Base-by-base conservation (phyloP, 2,888 invertebrate species). In the Mesodorylaimus sp. region DNA sequence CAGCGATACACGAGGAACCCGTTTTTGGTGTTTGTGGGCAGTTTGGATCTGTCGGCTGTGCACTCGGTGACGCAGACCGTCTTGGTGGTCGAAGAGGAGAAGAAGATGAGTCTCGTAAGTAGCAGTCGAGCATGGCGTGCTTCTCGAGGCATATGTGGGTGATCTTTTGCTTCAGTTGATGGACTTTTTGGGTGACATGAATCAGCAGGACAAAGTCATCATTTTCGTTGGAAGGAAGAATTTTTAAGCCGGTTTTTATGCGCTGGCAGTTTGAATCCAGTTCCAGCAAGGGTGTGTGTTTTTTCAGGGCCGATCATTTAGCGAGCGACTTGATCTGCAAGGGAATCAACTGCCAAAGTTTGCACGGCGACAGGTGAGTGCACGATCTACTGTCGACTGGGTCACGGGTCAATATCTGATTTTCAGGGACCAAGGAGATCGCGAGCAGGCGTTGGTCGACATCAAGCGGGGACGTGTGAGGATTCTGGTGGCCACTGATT, bases 401-500 rank as follows among this genome's bases (percentile, higher is more conserved):
- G 16, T 32, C 16, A 32, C 32, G 32, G 10, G 10, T 32, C 16
- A 13, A 10, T 13, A 32, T 32, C 32, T 13, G 13, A 36, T 29
- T 45, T 37, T 66, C 19, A 43, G 87, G 47, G 88, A 87, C 24
- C 87, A 81, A 61, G 58, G 59, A 52, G 75, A 75, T 55, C 60
- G 75, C 28, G 75, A 75, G 55, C 66, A 68, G 63, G 88, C 91
- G 3, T 72, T 93, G 5, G 76, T 76, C 24, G 87, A 88, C 59
- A 79, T 93, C 60, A 78, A 80, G 55, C 74, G 75, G 50, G 87
- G 88, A 0, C 71, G 73, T 1, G 83, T 84, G 0, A 77, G 76
- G 53, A 82, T 93, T 56, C 73, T 93, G 25, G 77, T 93, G 47
- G 91, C 91, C 1, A 93, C 93, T 0, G 93, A 93, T 73, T 83